Conservation (phyloP, 2,113 vertebrate genomes). For the Scomber japonicus region DNA sequence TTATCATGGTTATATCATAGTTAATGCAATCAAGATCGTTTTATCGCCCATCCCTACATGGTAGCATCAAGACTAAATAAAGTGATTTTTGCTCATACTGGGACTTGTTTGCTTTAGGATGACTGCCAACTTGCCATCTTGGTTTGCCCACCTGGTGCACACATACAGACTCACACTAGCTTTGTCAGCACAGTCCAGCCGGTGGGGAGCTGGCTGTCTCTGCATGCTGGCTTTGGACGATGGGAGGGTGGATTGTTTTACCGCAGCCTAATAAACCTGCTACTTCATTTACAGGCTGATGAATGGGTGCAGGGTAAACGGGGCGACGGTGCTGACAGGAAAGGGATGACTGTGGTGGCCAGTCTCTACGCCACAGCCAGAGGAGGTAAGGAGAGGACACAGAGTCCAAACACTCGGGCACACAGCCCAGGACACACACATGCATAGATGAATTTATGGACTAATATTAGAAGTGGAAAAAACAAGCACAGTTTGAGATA, state of each 20-base stretch:
- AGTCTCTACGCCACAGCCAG: conserved; percentile 38
- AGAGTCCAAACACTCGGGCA: conserved; percentile 25
- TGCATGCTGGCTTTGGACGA: conserved; percentile 26
- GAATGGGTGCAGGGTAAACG: conserved; percentile 68
- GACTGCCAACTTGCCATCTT: conserved; percentile 20
- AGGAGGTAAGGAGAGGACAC: conserved; percentile 47
- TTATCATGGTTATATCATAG: no score
- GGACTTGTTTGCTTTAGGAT: conserved; percentile 19
- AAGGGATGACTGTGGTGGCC: conserved; percentile 64
- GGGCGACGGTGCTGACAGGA: conserved; percentile 67
- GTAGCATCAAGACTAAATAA: neutral
- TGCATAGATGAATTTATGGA: neutral
- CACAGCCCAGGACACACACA: conserved; percentile 3
- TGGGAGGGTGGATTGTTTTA: conserved; percentile 68
- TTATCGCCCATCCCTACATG: no score
- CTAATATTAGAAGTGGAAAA: no score
- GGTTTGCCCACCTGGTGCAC: conserved; percentile 48
- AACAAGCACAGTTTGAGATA: no score
- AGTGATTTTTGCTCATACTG: neutral
- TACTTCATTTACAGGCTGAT: conserved; percentile 78
- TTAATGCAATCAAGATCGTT: no score
- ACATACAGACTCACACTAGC: conserved; percentile 29
- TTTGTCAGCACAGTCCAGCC: conserved; percentile 62
- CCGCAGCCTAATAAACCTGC: conserved; percentile 76
- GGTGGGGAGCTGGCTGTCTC: conserved; percentile 51